Conservation (phyloP, 2,113 vertebrate genomes). For the Dolichotis patagonum region DNA sequence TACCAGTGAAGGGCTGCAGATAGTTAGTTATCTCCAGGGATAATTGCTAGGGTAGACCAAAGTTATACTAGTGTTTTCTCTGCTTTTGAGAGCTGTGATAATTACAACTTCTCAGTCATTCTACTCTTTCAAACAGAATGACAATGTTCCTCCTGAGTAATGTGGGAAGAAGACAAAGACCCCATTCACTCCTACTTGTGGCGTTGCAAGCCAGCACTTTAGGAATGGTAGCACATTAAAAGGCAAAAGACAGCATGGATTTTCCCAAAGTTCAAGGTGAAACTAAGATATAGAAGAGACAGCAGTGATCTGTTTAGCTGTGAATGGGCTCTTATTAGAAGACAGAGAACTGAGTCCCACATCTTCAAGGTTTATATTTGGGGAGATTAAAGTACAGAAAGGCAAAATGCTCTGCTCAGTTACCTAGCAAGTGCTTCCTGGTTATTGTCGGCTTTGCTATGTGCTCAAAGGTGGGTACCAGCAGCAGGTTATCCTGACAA, state of each 20-base stretch:
- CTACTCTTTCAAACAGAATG: neutral
- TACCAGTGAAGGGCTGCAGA: neutral
- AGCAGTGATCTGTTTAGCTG: neutral
- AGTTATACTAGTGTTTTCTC: neutral
- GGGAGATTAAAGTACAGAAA: neutral
- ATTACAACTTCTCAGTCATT: neutral
- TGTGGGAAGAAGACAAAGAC: neutral
- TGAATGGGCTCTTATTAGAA: neutral
- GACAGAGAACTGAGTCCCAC: neutral
- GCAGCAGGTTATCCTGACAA: constrained; percentile 43
- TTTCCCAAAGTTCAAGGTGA: neutral
- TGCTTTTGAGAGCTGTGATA: neutral
- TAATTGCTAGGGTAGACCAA: neutral
- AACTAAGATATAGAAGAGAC: neutral
- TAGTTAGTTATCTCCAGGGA: neutral
- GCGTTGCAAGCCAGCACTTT: neutral
- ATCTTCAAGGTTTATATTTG: neutral
- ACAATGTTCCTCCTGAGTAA: neutral
- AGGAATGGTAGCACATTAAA: neutral
- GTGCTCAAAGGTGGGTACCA: neutral
- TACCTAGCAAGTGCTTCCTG: neutral
- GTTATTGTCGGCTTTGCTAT: constrained; percentile 29
- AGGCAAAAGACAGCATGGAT: neutral
- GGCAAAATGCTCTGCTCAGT: neutral
- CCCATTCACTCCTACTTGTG: neutral